phyloP scores from a whole-genome alignment of 2,888 invertebrate genomes.

The Crepidodera aurea region DNA sequence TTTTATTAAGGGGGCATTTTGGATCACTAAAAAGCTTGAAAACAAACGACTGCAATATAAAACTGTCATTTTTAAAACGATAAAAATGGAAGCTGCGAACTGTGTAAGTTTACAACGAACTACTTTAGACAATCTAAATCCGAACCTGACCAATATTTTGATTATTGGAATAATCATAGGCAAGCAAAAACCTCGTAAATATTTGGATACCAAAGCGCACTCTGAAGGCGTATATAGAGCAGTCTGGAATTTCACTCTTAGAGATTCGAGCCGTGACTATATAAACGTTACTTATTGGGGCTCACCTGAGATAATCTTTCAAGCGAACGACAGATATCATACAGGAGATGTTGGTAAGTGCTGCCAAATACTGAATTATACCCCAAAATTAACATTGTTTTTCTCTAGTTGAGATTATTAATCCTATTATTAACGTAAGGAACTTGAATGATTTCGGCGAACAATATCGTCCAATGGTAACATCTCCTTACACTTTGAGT shows the following conservation, averaged over 20 bases:
- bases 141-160: slow-evolving; percentile 51
- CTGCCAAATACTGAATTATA: too few relatives aligned
- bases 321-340: slow-evolving; percentile 69
- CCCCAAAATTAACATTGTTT: slow-evolving; percentile 13
- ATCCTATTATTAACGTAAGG: slow-evolving; percentile 69
- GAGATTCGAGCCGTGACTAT: slow-evolving; percentile 75
- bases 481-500: slow-evolving; percentile 71
- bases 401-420: slow-evolving; percentile 71
- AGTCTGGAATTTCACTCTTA: slow-evolving; percentile 79
- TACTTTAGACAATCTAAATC: slow-evolving; percentile 52
- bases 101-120: slow-evolving; percentile 50
- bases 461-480: slow-evolving; percentile 70
- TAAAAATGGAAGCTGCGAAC: slow-evolving; percentile 34
- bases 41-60: background rate
- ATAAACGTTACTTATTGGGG: slow-evolving; percentile 84
- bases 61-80: background rate
- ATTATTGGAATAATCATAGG: slow-evolving; percentile 71
- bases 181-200: slow-evolving; percentile 68
- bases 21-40: too few relatives aligned
- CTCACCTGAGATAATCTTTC: slow-evolving; percentile 68
- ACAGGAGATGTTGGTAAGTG: slow-evolving; percentile 74
- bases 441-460: slow-evolving; percentile 66
- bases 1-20: too few relatives aligned
- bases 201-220: slow-evolving; percentile 64
- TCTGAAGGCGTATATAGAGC: slow-evolving; percentile 67